Percentiles rank a stretch among this genome's conserved stretches.
These are phyloP conservation scores for Pyrochroa serraticornis DNA, from an alignment of 2,888 invertebrate genomes.

Conservation along the genomic window DNA sequence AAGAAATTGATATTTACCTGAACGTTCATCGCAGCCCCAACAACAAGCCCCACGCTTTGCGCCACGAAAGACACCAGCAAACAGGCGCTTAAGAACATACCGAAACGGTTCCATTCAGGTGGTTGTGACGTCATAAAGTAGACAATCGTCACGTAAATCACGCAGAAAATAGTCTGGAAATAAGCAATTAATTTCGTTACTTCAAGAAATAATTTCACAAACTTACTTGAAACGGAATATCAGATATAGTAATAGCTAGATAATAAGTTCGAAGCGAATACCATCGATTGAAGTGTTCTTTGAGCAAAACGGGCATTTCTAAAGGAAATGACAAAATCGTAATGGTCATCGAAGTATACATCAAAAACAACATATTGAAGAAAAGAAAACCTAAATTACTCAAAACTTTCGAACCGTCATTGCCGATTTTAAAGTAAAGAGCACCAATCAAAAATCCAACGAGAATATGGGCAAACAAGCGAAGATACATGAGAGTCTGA, in stretches of 20 bases:
- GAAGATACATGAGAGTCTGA: slow-evolving; percentile 93
- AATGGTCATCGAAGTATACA: slow-evolving; percentile 99
- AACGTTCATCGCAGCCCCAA: slow-evolving; percentile 94
- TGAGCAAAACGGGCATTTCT: slow-evolving; percentile 92
- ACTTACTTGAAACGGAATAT: slow-evolving; percentile 95
- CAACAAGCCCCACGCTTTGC: slow-evolving; percentile 92
- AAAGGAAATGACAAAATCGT: slow-evolving; percentile 96
- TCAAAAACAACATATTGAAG: slow-evolving; percentile 98
- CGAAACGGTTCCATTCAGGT: slow-evolving; percentile 78
- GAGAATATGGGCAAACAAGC: slow-evolving; percentile 90
- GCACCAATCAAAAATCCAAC: slow-evolving; percentile 95
- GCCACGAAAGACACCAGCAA: slow-evolving; percentile 92
- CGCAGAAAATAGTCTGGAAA: slow-evolving; percentile 88
- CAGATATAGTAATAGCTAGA: slow-evolving; percentile 93
- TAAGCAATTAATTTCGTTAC: slow-evolving; percentile 2
- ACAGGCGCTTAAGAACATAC: slow-evolving; percentile 88
- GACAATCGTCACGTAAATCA: slow-evolving; percentile 89
- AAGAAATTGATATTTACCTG: slow-evolving; percentile 63
- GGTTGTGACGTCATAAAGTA: slow-evolving; percentile 96
- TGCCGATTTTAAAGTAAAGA: slow-evolving; percentile 93
- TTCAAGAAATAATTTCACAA: neutral
- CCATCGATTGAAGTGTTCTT: slow-evolving; percentile 97
- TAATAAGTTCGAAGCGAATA: slow-evolving; percentile 95
- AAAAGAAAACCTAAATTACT: slow-evolving; percentile 96
- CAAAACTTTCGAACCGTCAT: slow-evolving; percentile 94